Evolutionary conservation across 2,797 vertebrate genomes (phyloP).

Genomic region (Poecile montanus): DNA sequence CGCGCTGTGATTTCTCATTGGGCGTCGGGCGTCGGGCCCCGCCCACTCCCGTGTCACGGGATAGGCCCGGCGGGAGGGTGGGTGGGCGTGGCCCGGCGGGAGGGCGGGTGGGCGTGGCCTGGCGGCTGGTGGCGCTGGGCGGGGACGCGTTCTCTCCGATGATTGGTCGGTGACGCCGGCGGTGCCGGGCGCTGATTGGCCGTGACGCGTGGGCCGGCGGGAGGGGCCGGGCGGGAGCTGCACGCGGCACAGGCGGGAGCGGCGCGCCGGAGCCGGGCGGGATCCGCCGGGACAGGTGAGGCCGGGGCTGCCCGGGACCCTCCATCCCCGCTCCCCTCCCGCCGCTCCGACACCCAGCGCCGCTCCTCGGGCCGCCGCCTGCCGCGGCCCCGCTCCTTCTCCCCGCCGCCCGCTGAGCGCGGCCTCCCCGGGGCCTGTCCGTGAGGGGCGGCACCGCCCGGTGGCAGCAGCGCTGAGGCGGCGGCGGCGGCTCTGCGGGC

Average conservation of each 20-base stretch:
- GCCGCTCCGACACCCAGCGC: too few relatives aligned
- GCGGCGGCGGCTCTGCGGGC: background rate
- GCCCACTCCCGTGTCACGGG: background rate
- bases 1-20: conserved; percentile 71
- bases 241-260: conserved; percentile 39
- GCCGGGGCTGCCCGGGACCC: background rate
- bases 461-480: background rate
- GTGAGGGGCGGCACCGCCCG: background rate
- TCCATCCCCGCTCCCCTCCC: too few relatives aligned
- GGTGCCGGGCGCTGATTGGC: background rate
- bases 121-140: background rate
- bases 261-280: conserved; percentile 3
- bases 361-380: background rate
- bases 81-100: background rate
- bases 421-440: background rate
- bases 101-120: background rate
- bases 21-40: accelerated
- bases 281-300: background rate
- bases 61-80: background rate
- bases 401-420: background rate
- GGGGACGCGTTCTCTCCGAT: background rate
- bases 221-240: background rate
- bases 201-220: background rate
- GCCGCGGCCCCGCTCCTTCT: background rate
- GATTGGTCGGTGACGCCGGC: background rate